Base-by-base conservation (phyloP, 2,797 vertebrate genomes). In the Sciurus carolinensis region DNA sequence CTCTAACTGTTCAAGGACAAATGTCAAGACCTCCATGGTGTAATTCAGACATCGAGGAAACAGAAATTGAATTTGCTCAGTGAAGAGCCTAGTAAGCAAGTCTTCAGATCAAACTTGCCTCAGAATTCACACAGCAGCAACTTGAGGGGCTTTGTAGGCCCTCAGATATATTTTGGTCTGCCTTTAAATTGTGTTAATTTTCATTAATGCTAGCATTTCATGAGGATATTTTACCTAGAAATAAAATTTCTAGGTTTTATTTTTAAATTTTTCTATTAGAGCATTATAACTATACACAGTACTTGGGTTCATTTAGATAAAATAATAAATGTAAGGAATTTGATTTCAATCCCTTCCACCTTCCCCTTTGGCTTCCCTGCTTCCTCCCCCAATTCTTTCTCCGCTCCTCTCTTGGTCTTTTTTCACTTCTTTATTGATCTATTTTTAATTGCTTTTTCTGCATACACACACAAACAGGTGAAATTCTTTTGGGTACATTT, bases 201-300 rank as follows among this genome's bases (percentile, higher is more conserved):
- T 59, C 75, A 64, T 26, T 85, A 73, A 33, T 52, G 62, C 10
- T 88, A 80, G 20, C 39, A 69, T 79, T 92, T 96, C 28, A 69
- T 57, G 2, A 50, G 8, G 12, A 86, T 14, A 52, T 94, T 76
- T 89, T 83, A 79, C 44, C 71, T 93, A 91, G 91, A 93, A 93
- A 59, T 50, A 24, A 57, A 30, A 66, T 69, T 90, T 93, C 12
- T 20, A 90, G 24, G 22, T 59, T 59, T 26, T 26, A 24, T 26
- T 59, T 59, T 59, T 26, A 26, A 59, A 24, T 59, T 59, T 24
- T 26, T 57, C 54, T 59, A 59, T 59, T 59, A 59, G 57, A 59
- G 57, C 57, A 59, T 59, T 59, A 59, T 24, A 59, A 24, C 24
- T 24, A 59, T 24, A 8, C 57, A 24, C 9, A 59, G 8, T 26